phyloP scores from a whole-genome alignment of 37 sponge, comb jelly and placozoan genomes.

The Geodia barretti region DNA sequence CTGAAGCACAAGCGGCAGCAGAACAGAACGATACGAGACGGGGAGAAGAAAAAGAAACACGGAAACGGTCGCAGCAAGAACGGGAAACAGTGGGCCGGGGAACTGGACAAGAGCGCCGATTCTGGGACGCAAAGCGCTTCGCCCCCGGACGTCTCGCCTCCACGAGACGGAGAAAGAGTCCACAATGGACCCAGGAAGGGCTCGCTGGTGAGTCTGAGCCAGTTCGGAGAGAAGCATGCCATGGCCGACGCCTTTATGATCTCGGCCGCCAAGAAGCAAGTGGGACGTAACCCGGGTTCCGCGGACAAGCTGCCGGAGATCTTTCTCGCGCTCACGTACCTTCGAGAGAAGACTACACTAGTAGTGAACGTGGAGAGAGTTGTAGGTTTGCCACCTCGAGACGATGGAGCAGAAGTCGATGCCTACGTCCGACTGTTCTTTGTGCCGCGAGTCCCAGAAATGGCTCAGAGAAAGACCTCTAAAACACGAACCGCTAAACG shows the following conservation, averaged over 20 bases:
- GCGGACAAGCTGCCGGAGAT: slow-evolving; percentile 19
- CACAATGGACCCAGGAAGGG: background rate
- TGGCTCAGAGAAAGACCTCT: slow-evolving; percentile 42
- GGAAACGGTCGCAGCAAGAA: background rate
- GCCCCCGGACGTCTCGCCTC: background rate
- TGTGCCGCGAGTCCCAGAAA: slow-evolving; percentile 25
- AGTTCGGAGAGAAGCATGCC: background rate
- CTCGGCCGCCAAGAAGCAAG: background rate
- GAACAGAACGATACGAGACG: background rate
- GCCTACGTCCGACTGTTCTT: slow-evolving; percentile 58
- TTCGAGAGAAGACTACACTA: slow-evolving; percentile 2
- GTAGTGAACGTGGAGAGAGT: slow-evolving; percentile 43
- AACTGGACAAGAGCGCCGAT: no score
- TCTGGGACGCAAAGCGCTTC: background rate
- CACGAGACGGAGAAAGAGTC: no score
- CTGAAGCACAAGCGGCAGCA: background rate
- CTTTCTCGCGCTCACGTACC: slow-evolving; percentile 26
- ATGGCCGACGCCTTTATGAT: background rate
- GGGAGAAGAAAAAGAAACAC: background rate
- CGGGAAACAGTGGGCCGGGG: background rate
- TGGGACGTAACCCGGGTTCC: background rate
- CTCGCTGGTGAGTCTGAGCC: background rate
- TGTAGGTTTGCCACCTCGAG: slow-evolving; percentile 28
- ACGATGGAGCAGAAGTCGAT: slow-evolving; percentile 53
- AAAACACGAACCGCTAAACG: slow-evolving; percentile 14